Conservation (phyloP, 2,888 invertebrate species). For the Hyposoter didymator region DNA sequence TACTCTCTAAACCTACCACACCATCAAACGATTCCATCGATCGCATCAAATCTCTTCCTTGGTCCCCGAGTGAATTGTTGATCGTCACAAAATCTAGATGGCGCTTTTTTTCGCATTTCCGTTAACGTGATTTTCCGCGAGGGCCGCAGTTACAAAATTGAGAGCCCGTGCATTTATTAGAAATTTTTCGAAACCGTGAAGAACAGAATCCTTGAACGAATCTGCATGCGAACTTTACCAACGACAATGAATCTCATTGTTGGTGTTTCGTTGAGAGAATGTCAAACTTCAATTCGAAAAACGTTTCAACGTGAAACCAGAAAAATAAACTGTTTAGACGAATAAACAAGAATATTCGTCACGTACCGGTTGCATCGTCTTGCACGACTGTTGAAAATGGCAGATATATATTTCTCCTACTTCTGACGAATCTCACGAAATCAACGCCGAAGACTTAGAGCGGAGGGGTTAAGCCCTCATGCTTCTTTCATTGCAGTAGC, state of each 20-base stretch:
- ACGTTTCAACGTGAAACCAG: no score
- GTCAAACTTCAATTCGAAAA: no score
- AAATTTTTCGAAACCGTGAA: not conserved
- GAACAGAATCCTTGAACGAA: not conserved
- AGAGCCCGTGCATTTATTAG: not conserved
- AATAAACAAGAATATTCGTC: no score
- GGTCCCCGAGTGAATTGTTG: slow-evolving; percentile 46
- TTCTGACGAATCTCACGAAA: slow-evolving; percentile 22
- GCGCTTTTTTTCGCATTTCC: not conserved
- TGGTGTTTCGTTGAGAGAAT: no score
- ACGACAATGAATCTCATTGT: no score
- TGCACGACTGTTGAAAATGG: no score
- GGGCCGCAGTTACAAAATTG: not conserved
- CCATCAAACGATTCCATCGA: slow-evolving; percentile 46
- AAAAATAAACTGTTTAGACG: no score
- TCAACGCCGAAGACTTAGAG: slow-evolving; percentile 57
- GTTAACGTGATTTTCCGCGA: not conserved
- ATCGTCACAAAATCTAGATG: slow-evolving; percentile 31
- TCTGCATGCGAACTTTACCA: no score
- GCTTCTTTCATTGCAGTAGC: slow-evolving; percentile 69
- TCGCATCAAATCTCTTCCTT: slow-evolving; percentile 59
- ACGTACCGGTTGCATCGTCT: no score
- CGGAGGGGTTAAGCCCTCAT: slow-evolving; percentile 74
- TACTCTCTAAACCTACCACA: slow-evolving; percentile 12
- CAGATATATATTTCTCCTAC: slow-evolving; percentile 19